Base-by-base conservation (phyloP, 2,888 invertebrate species). In the Cephus runcator region DNA sequence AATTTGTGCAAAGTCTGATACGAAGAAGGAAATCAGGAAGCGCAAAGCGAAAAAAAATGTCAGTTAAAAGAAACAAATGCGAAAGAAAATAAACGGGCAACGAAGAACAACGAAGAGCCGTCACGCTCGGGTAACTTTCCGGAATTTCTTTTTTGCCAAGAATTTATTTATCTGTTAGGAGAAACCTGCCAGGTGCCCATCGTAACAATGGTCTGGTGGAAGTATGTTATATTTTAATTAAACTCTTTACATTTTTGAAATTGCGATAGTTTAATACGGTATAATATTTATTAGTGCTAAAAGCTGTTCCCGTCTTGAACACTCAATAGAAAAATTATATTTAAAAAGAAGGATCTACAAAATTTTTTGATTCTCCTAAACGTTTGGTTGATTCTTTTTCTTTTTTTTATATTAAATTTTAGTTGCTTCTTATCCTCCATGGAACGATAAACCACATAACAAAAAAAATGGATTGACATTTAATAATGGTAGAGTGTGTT, bases 121-220 rank as follows among this genome's bases (percentile, higher is more conserved):
- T 56, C 23, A 9, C 12, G 71, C 71, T 71, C 12, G 31, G n/a
- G 3, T 30, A 34, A 71, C 34, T 34, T 34, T 31, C 71, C 4
- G 71, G 71, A 33, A 71, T 71, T 71, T 71, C 31, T 34, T 71
- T 71, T 71, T 71, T 71, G 71, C 31, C 71, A 31, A 31, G 71
- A 71, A 71, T 71, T 34, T 34, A 30, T 71, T 71, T 71, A 34
- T 33, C 71, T 31, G 71, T 33, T 31, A 71, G 71, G 23, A 34
- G 31, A 71, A 56, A 23, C 15, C 56, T 56, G 56, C 15, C 6
- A 40, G 40, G 6, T 56, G 23, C 1, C 56, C 56, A 56, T 56
- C 23, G 23, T 56, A 56, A 56, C 23, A 56, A 23, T 56, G 56
- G 9, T 23, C 56, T 23, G 56, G 2, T 23, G 56, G 23, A 56